Base-by-base conservation (phyloP, 1,140 invertebrate genomes). In the Bombus ignitus region DNA sequence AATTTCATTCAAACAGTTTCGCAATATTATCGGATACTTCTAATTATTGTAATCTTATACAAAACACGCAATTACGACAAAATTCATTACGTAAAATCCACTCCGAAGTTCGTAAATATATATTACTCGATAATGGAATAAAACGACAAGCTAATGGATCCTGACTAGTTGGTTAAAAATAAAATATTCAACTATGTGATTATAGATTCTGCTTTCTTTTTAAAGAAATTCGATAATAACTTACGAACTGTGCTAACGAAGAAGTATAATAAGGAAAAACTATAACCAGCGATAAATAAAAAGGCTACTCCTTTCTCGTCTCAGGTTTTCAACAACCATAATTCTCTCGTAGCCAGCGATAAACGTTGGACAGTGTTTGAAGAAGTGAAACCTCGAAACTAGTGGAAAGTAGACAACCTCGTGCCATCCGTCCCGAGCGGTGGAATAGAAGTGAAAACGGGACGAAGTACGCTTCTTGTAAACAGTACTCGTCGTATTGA, bases 391-490 rank as follows among this genome's bases (percentile, higher is more conserved):
- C 39, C n/a, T 74, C 15, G 80, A 73, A 65, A 73, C 47, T 81
- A 37, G 70, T 73, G 9, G 80, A 73, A 81, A 73, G 78, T 81
- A 37, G 70, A 13, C 32, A 68, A 10, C 28, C 42, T 18, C 59
- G 85, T 79, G 5, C 32, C 66, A 25, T 68, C 53, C 65, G 32
- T 73, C 74, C 22, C n/a, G 47, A 35, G 25, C 37, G 25, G 53
- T 32, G 76, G 82, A 85, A 88, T 88, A 85, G 81, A 89, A 89
- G 86, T 88, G 86, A 88, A 89, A 89, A 89, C 59, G 65, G 77
- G 77, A 39, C 65, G 77, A 85, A 81, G 81, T 66, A 42, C 78
- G 57, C 71, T 88, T 85, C 77, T 85, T 47, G 72, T 73, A 88
- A 88, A 85, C 57, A 82, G 73, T 25, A 73, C 37, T 85, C 62